A percentile compares a stretch with the other conserved stretches of the same genome.
Conservation (phyloP, 2,797 vertebrate species). For the Gila robusta region DNA sequence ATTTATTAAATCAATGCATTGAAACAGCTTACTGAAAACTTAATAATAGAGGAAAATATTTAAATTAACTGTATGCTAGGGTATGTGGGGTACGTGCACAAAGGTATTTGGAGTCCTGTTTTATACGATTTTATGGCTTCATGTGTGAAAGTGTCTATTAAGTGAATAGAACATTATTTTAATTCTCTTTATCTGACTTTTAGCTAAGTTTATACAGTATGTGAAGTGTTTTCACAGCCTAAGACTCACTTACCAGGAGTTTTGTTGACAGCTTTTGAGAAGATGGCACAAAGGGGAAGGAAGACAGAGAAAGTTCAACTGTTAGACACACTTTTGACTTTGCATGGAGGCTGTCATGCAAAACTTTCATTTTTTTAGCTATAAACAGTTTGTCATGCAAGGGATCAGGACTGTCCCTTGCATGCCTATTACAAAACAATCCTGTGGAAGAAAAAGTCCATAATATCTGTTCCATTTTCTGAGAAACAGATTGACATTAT, state of each 20-base stretch:
- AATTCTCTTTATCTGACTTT: background rate
- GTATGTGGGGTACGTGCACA: background rate
- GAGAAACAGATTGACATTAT: conserved; percentile 81
- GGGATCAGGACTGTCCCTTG: conserved; percentile 73
- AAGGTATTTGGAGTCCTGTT: background rate
- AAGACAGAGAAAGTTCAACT: conserved; percentile 74
- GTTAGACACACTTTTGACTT: conserved; percentile 86
- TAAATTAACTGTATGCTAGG: background rate
- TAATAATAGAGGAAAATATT: background rate
- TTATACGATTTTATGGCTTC: background rate
- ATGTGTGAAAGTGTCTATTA: conserved; percentile 31
- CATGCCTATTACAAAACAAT: conserved; percentile 73
- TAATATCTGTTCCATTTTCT: conserved; percentile 85
- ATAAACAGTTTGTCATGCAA: conserved; percentile 84
- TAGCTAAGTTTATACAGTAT: background rate
- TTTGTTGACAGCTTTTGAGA: conserved; percentile 87
- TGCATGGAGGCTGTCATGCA: conserved; percentile 96
- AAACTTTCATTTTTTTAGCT: conserved; percentile 73
- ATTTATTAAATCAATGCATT: background rate
- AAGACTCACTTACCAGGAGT: conserved; percentile 91
- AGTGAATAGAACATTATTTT: background rate
- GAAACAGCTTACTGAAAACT: background rate
- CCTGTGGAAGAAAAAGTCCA: conserved; percentile 71
- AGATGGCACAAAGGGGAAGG: conserved; percentile 62
- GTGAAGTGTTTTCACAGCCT: background rate